Base-by-base conservation (phyloP, 1,140 invertebrate genomes). In the Sogatella furcifera region DNA sequence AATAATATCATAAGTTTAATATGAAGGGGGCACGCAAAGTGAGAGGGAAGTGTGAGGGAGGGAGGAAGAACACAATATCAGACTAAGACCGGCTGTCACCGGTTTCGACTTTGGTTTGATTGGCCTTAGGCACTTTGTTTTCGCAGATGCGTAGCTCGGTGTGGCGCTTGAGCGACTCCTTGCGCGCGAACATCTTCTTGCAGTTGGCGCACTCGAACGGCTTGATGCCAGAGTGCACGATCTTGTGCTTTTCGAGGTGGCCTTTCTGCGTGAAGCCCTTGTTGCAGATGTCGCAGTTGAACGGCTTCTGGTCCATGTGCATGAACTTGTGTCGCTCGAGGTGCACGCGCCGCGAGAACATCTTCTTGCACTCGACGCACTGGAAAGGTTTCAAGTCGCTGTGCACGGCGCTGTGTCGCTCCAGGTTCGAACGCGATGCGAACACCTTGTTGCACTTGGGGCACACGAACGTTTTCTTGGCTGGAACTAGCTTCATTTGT, bases 321-420 rank as follows among this genome's bases (percentile, higher is more conserved):
- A 59, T 14, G 4, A 59, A 14, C 31, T 59, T 59, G 31, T 59
- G 57, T 15, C 44, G 43, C 31, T 59, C 57, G 6, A 46, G 44
- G n/a, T 44, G 42, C 15, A 59, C 22, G 2, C 44, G 43, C 14
- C 44, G 8, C 17, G 57, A 14, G 42, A 59, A 59, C 57, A 59
- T 59, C 31, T 44, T 59, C 17, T 59, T 44, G 31, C 57, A 59
- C 13, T 44, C 38, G 3, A 44, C 57, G 31, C 57, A 59, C 57
- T 59, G 55, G 58, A 69, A 49, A 11, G 66, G 67, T 59, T 71
- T 71, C 24, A 62, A 55, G 4, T 67, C 71, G 13, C 67, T 67
- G 56, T 73, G 71, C 15, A 49, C 46, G 1, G 21, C 14, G 14
- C 46, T 22, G 21, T 49, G 46, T 10, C 46, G 5, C 21, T 49